phyloP scores from a whole-genome alignment of 2,113 vertebrate species.

The Mormoops blainvillei region DNA sequence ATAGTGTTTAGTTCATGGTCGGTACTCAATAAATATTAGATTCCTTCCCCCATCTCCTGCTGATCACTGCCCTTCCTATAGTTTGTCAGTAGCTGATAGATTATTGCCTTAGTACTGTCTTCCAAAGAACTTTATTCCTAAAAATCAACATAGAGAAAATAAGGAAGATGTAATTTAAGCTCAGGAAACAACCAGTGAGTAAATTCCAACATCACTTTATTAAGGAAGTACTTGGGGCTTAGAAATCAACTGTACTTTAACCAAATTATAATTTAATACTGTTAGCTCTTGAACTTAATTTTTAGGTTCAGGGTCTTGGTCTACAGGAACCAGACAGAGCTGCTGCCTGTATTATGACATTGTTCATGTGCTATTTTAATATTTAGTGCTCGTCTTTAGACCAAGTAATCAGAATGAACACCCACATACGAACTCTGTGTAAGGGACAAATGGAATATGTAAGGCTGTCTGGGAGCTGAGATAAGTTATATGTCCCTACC shows the following conservation, averaged over 20 bases:
- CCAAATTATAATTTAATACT: conserved; percentile 58
- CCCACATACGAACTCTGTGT: background rate
- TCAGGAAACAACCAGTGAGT: conserved; percentile 23
- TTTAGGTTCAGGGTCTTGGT: background rate
- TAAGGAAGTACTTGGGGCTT: conserved; percentile 62
- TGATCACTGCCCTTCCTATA: background rate
- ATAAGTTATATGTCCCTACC: background rate
- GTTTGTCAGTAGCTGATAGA: background rate
- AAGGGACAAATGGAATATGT: background rate
- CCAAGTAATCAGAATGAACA: conserved; percentile 5
- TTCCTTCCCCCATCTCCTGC: background rate
- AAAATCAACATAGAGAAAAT: conserved; percentile 5
- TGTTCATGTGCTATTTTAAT: background rate
- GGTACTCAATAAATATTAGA: background rate
- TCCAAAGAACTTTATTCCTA: conserved; percentile 7
- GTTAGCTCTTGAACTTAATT: conserved; percentile 65
- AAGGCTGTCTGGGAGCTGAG: background rate
- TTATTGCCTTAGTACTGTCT: background rate
- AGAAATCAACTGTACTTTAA: conserved; percentile 41
- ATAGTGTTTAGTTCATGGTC: background rate
- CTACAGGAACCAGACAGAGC: background rate
- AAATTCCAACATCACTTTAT: conserved; percentile 68
- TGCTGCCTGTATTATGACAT: background rate
- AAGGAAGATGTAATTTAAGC: conserved; percentile 27
- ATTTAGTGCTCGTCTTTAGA: background rate